Base-by-base conservation (phyloP, 2,797 vertebrate genomes). In the Phalloptychus januarius region DNA sequence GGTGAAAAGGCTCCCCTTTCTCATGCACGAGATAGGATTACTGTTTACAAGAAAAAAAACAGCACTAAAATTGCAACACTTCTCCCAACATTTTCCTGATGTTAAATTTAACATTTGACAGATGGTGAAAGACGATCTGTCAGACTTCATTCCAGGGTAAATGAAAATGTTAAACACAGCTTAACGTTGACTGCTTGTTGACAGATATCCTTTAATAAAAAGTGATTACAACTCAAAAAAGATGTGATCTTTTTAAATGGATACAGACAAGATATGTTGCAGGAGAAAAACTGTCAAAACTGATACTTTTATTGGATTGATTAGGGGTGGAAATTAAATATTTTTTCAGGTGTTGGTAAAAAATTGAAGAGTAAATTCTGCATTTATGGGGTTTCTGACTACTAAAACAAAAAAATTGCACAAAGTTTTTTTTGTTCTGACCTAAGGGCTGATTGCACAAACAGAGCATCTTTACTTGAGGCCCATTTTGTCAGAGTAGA, bases 41-140 rank as follows among this genome's bases (percentile, higher is more conserved):
- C 75, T 93, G 92, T 93, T 93, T 94, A 93, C 87, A 80, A 80
- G 87, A 84, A 88, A 85, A 88, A 85, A 82, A 87, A 91, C 86
- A 81, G 87, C 88, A 86, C 80, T 85, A 85, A 71, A 78, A 74
- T 63, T 87, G 81, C 77, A 76, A 82, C 87, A 87, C 83, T 79
- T 78, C 73, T 82, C 38, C 46, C 44, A 28, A 38, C 1, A 74
- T 65, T 79, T 76, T 72, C 76, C 50, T 54, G 58, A 54, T 52
- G 48, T 58, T 79, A 84, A 85, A 67, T 0, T 56, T 48, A 78
- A 70, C 44, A 10, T 78, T 67, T 58, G 23, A 75, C 65, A 50
- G 36, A 83, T 28, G 42, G 16, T 77, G 10, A 72, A 54, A 42
- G 38, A 5, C 70, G 25, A 38, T 46, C 38, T 20, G 70, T 23